phyloP scores from a whole-genome alignment of 2,797 vertebrate species.

The Lerista edwardsae region DNA sequence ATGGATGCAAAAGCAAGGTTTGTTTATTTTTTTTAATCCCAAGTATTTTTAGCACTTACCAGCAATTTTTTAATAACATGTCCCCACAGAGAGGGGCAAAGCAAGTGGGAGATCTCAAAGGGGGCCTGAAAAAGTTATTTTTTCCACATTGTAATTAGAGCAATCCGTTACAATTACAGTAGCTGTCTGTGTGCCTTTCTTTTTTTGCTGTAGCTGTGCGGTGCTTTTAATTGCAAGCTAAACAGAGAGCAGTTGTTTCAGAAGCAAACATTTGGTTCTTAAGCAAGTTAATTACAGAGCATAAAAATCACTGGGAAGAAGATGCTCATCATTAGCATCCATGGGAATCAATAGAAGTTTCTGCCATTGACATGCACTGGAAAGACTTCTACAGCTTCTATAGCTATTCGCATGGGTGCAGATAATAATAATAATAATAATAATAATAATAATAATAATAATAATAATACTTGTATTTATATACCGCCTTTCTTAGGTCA shows the following conservation, averaged over 20 bases:
- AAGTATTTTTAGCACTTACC: not conserved
- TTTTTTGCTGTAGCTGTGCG: constrained; percentile 11
- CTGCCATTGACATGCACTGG: not conserved
- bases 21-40: not conserved
- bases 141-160: constrained; percentile 8
- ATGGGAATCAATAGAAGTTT: not conserved
- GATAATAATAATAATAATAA: too few species aligned
- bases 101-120: not conserved
- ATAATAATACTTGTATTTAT: too few species aligned
- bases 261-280: constrained; percentile 22
- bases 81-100: not conserved
- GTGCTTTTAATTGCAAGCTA: constrained; percentile 27
- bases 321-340: not conserved
- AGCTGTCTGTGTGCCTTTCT: constrained; percentile 19
- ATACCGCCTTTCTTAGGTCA: too few species aligned
- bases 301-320: constrained; percentile 24
- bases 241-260: constrained; percentile 16
- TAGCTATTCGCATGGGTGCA: too few species aligned
- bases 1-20: not conserved
- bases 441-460: too few species aligned
- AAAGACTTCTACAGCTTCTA: not conserved
- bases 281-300: constrained; percentile 29
- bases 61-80: not conserved
- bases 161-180: constrained; percentile 36
- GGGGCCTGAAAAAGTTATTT: not conserved